These are phyloP conservation scores for Druon quercuslanigerum DNA, from an alignment of 1,140 invertebrate genomes.

Conservation along the genomic window DNA sequence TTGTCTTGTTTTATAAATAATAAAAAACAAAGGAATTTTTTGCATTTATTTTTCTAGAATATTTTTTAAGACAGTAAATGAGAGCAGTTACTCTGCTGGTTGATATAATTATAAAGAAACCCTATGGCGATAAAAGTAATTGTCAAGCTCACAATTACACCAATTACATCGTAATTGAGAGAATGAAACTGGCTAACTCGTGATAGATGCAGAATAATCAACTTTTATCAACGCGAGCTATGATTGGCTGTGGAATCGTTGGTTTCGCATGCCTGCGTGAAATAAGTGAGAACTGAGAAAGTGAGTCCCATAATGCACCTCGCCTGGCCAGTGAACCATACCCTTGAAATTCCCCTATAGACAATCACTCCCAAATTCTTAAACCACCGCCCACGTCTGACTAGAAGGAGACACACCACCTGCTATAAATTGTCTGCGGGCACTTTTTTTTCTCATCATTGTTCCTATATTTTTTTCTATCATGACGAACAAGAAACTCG, in stretches of 20 bases:
- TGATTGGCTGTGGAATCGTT: conserved; percentile 58
- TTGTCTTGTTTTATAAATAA: no score
- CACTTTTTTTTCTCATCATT: conserved; percentile 14
- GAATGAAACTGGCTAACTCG: conserved; percentile 54
- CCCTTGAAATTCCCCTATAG: conserved; percentile 24
- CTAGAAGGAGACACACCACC: conserved; percentile 14
- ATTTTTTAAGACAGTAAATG: no score
- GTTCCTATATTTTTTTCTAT: conserved; percentile 20
- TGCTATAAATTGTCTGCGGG: conserved; percentile 20
- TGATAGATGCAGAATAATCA: conserved; percentile 41
- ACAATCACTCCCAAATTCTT: conserved; percentile 28
- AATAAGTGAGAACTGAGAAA: conserved; percentile 48
- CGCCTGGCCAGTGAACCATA: conserved; percentile 24
- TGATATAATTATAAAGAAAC: not conserved
- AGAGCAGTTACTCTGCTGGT: not conserved
- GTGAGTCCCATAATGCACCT: conserved; percentile 32
- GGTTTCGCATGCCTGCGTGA: conserved; percentile 60
- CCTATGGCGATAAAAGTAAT: conserved; percentile 9
- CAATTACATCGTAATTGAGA: conserved; percentile 54
- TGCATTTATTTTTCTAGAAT: no score
- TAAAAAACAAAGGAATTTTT: no score
- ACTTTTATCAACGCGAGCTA: conserved; percentile 53
- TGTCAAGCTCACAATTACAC: conserved; percentile 48
- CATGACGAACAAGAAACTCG: not conserved
- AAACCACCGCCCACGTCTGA: conserved; percentile 27